Evolutionary conservation across 1,140 invertebrate genomes (phyloP), one percentile per base, ranked within the genome.

Genomic region (Cataglyphis hispanica): DNA sequence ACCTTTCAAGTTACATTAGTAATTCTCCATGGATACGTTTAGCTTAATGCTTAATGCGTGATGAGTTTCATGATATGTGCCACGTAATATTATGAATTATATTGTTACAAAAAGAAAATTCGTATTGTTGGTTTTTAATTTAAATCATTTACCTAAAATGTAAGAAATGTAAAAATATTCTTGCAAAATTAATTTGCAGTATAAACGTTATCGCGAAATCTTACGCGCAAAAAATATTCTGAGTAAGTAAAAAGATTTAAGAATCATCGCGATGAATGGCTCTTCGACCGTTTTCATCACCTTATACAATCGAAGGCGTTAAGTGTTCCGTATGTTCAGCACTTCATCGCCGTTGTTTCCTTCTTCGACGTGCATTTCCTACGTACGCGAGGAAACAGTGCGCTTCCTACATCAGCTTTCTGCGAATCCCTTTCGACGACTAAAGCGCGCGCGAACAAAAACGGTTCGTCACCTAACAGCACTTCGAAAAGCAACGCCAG

Each of bases 361-460:
- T 85, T 87, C 69, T 56, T 77, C 22, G 46, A 81, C 27, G n/a
- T 53, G 69, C 34, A 78, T 69, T 69, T 58, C 50, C 37, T 69
- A 75, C 60, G 7, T 16, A 53, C 74, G 13, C 43, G 50, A 43
- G 34, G 34, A 60, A 69, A 75, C n/a, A 27, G 43, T 83, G 27
- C 37, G 60, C 72, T 86, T 89, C 56, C 64, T 53, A 74, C 16
- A 70, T 72, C 43, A 53, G 37, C 40, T 56, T 90, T 90, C 89
- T 87, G 27, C 89, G 88, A 90, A 90, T 19, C 53, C 22, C 22
- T 43, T 25, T 53, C 66, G 76, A 34, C 56, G 53, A n/a, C 25
- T 50, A 34, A 58, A 37, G 46, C 43, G n/a, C 60, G n/a, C 31
- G n/a, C 50, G 4, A 63, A 46, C 87, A 89, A 86, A 86, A 89